Evolutionary conservation across 2,888 invertebrate genomes (phyloP), one percentile per base, ranked within the genome.

Genomic region (Athrips mouffetella): DNA sequence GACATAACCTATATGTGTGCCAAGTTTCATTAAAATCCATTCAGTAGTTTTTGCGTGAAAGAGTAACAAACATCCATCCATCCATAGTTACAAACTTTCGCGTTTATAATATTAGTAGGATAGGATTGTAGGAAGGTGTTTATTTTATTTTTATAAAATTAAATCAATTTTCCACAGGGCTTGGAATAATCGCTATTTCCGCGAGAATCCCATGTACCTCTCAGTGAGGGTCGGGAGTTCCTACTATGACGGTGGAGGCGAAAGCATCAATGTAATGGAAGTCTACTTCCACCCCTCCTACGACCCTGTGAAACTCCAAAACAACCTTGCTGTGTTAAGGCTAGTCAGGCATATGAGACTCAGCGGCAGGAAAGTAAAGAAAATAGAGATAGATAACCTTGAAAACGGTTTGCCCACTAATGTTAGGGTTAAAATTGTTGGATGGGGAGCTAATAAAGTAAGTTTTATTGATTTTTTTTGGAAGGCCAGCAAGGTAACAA

Each of bases 181-280:
- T 0, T 79, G 74, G 69, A 86, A 85, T 59, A 86, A 85, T 47
- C 73, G 82, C 1, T 77, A 83, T 53, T 84, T 71, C 53, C 74
- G 83, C 0, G 84, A 85, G 51, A 85, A 85, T 47, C 84, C 85
- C 0, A 65, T 74, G 0, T 82, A 81, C 35, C 71, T 79, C n/a
- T 70, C 84, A 1, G 76, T 79, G 1, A 67, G 78, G 10, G 64
- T 85, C 0, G 86, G 86, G 6, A 80, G 77, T 53, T 69, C 67
- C n/a, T 76, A 67, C 51, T 76, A 73, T 55, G 64, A 58, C 1
- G 62, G 63, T 0, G 75, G 77, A 0, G 85, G 83, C 0, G 84
- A 84, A 48, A 63, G 59, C 1, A 71, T 86, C 8, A 55, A 68
- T 0, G 61, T 80, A 0, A 23, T 76, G 1, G 80, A 84, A 31